phyloP scores from a whole-genome alignment of 2,888 invertebrate species.

The Melieria omissa region DNA sequence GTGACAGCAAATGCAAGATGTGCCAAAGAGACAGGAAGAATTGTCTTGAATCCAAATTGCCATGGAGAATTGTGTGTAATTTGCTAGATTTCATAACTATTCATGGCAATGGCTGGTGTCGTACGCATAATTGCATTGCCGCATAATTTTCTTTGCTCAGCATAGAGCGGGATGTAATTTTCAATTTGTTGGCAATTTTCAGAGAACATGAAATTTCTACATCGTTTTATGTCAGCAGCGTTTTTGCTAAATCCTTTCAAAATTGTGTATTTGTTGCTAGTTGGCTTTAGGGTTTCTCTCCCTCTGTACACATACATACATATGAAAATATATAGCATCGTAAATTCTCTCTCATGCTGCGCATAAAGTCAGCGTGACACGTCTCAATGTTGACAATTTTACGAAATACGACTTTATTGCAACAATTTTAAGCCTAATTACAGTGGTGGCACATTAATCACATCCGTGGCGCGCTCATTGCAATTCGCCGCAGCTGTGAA shows the following conservation, averaged over 20 bases:
- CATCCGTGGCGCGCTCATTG: slow-evolving; percentile 17
- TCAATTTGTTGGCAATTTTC: slow-evolving; percentile 42
- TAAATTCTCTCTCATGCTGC: background rate
- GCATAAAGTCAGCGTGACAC: slow-evolving; percentile 3
- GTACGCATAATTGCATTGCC: no score
- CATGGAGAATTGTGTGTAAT: slow-evolving; percentile 32
- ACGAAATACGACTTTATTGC: slow-evolving; percentile 16
- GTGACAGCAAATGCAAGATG: background rate
- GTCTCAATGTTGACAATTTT: background rate
- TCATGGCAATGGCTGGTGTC: slow-evolving; percentile 31
- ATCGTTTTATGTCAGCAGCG: no score
- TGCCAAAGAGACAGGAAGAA: background rate
- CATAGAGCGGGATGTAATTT: slow-evolving; percentile 40
- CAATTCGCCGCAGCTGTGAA: slow-evolving; percentile 1
- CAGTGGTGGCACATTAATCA: slow-evolving; percentile 27
- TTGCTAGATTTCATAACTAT: slow-evolving; percentile 40
- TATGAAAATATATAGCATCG: background rate
- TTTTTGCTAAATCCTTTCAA: background rate
- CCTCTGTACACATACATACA: background rate
- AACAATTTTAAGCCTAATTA: slow-evolving; percentile 36
- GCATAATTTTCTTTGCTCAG: background rate
- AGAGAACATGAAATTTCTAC: slow-evolving; percentile 2
- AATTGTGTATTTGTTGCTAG: background rate
- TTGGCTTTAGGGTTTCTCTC: background rate
- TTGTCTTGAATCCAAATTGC: slow-evolving; percentile 9